A percentile compares a stretch with the other conserved stretches of the same genome.
Evolutionary conservation across 2,797 vertebrate species (phyloP).

Genomic region (Triplophysa yarkandensis): DNA sequence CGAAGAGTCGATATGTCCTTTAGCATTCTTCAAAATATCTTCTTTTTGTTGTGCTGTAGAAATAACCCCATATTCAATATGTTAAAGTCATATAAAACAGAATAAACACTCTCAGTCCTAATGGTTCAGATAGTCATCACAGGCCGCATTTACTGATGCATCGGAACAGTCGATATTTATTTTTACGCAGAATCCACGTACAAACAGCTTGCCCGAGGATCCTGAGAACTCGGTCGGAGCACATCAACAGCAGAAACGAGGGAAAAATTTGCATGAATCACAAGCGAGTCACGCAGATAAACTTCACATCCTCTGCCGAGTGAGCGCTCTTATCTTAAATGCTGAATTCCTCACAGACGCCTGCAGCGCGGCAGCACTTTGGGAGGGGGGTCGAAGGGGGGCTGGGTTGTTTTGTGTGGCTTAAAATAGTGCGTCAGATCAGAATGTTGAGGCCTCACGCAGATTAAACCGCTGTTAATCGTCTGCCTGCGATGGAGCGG

Average conservation of each 20-base stretch:
- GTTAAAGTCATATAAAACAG: not conserved
- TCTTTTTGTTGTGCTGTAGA: too few species aligned
- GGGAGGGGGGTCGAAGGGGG: conserved; percentile 15
- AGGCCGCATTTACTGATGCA: conserved; percentile 15
- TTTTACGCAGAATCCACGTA: conserved; percentile 26
- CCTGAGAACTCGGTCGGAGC: conserved; percentile 11
- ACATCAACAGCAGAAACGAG: conserved; percentile 27
- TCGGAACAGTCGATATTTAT: conserved; percentile 40
- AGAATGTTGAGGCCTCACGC: conserved; percentile 34
- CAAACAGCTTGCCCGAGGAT: conserved; percentile 9
- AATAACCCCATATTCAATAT: not conserved
- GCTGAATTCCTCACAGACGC: conserved; percentile 42
- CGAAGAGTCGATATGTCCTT: too few species aligned
- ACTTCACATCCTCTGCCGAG: conserved; percentile 10
- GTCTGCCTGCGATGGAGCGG: conserved; percentile 19
- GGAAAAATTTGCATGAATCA: conserved; percentile 47
- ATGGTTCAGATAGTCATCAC: conserved; percentile 27
- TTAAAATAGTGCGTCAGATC: conserved; percentile 49
- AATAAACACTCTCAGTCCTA: not conserved
- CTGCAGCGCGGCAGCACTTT: conserved; percentile 22
- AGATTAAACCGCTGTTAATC: conserved; percentile 48
- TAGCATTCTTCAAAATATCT: too few species aligned
- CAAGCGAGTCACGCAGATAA: conserved; percentile 33
- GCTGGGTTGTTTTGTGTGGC: conserved; percentile 32
- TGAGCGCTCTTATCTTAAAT: conserved; percentile 42